These are phyloP conservation scores for Petrocephalus microphthalmus DNA, from an alignment of 2,113 vertebrate species.

Conservation along the genomic window DNA sequence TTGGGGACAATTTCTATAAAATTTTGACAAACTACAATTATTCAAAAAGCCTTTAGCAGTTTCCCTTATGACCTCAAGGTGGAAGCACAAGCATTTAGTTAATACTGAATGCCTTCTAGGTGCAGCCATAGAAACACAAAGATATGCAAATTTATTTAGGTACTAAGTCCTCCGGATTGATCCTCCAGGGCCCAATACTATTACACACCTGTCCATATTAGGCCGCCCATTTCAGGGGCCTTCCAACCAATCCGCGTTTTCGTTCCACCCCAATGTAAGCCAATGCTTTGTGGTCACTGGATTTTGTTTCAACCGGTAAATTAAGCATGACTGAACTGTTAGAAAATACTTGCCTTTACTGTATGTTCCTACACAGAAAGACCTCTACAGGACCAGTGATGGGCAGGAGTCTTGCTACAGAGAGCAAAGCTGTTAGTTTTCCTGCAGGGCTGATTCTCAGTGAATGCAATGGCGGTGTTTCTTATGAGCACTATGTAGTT, in stretches of 20 bases:
- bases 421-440: background rate
- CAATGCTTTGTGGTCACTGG: background rate
- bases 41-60: constrained; percentile 1
- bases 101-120: background rate
- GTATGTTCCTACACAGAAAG: background rate
- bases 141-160: background rate
- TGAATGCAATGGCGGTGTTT: background rate
- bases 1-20: background rate
- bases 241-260: background rate
- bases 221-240: background rate
- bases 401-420: background rate
- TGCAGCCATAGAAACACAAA: background rate
- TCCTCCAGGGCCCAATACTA: background rate
- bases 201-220: background rate
- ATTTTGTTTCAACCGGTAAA: background rate
- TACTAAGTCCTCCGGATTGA: background rate
- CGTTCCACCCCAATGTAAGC: background rate
- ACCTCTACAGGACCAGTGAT: background rate
- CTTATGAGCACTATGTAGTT: background rate
- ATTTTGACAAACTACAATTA: background rate
- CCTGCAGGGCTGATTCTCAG: background rate
- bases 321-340: background rate
- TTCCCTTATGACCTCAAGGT: constrained; percentile 15
- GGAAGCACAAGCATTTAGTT: background rate
- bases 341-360: background rate